These are phyloP conservation scores for Physocephala rufipes DNA, from an alignment of 2,888 invertebrate species.

Conservation along the genomic window DNA sequence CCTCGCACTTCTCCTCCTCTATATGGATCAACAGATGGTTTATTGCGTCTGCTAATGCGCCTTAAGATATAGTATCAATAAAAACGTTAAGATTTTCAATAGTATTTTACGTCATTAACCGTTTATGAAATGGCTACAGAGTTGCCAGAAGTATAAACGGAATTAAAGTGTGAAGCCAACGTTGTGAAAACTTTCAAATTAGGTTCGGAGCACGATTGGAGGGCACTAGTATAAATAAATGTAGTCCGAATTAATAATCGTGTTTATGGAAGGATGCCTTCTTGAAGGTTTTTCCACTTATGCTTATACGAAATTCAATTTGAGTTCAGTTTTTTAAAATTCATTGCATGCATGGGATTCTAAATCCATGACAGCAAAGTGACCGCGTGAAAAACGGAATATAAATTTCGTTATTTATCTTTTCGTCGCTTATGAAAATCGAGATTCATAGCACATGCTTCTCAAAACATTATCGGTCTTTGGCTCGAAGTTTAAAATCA, in stretches of 20 bases:
- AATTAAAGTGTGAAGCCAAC: no score
- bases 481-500: no score
- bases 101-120: slow-evolving; percentile 21
- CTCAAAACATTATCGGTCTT: neutral
- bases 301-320: slow-evolving; percentile 1
- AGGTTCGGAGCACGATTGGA: no score
- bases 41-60: slow-evolving; percentile 19
- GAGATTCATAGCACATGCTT: neutral
- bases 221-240: no score
- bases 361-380: neutral
- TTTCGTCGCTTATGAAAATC: neutral
- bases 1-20: no score
- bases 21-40: neutral
- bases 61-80: slow-evolving; percentile 31
- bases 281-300: no score
- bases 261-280: no score
- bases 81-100: slow-evolving; percentile 31
- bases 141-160: no score
- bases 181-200: no score
- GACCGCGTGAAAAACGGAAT: slow-evolving; percentile 39
- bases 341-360: no score
- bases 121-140: slow-evolving; percentile 11
- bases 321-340: slow-evolving; percentile 11
- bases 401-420: slow-evolving; percentile 19
- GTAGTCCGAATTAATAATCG: no score